Percentiles rank a stretch among this genome's conserved stretches.
Conservation (phyloP, 2,888 invertebrate species). For the Archips crataeganus region DNA sequence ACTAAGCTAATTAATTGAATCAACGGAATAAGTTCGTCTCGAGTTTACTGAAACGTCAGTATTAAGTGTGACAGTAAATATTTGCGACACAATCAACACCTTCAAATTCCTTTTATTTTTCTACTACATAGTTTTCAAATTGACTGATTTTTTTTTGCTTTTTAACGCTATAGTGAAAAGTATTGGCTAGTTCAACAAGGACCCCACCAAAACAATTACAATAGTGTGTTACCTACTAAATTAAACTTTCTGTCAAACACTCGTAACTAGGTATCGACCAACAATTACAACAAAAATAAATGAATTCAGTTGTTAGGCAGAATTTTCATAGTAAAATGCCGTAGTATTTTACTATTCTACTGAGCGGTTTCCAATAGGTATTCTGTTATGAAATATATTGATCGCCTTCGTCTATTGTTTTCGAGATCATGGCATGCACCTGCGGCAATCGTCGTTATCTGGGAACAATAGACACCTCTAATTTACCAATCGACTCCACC, state of each 20-base stretch:
- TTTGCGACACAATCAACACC: neutral
- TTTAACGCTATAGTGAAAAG: neutral
- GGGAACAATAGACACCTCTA: neutral
- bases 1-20: constrained; percentile 1
- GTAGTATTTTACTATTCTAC: neutral
- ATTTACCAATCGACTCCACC: neutral
- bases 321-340: no score
- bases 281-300: no score
- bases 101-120: neutral
- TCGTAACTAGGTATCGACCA: no score
- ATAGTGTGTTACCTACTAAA: no score
- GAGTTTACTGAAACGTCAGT: neutral
- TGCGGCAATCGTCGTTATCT: neutral
- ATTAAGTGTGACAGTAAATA: neutral
- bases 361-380: neutral
- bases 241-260: no score
- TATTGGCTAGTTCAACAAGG: no score
- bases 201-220: no score
- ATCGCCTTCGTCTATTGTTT: neutral
- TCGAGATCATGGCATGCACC: neutral
- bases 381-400: neutral
- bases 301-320: no score
- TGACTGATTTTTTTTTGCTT: no score
- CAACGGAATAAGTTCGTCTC: neutral
- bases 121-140: neutral